Evolutionary conservation across 2,888 invertebrate genomes (phyloP), one percentile per base, ranked within the genome.

Genomic region (Nasonovia ribisnigri): DNA sequence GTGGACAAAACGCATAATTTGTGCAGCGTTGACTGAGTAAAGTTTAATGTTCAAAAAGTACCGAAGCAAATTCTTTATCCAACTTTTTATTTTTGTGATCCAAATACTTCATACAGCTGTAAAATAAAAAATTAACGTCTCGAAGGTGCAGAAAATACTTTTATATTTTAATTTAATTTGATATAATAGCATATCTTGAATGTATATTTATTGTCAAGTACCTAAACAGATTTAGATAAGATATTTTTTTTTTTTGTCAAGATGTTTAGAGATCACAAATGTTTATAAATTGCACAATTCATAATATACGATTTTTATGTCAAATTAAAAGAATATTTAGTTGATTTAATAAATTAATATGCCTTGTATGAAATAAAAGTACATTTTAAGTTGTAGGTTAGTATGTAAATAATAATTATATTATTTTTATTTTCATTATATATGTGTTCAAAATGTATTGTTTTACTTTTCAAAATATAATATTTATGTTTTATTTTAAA

Each of bases 31-130:
- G 29, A 1, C 13, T 29, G 84, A 20, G 42, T 11, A 24, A 92
- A 92, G 92, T 92, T 92, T 48, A 86, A 91, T 86, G 86, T 92
- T 92, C 26, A 26, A 60, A 92, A 92, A 92, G 46, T 60, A 57
- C 84, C 24, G 10, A 1, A n/a, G 26, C 84, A 54, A 91, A 43
- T 84, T 84, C 84, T 84, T 42, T 84, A 57, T n/a, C 36, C 11
- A 20, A 29, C 24, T 29, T 43, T 91, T 84, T n/a, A 67, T 67
- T 84, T 91, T 84, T 91, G 1, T n/a, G 10, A 43, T 84, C 43
- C 42, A 84, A 84, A 91, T 84, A 91, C 42, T 84, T 84, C n/a
- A 11, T 51, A 54, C n/a, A 84, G 29, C 13, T 43, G n/a, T n/a
- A 54, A 84, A 90, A 90, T 84, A 43, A 84, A 57, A 84, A 43